These are phyloP conservation scores for Patella vulgata DNA, from an alignment of 1,140 invertebrate species.

Conservation along the genomic window DNA sequence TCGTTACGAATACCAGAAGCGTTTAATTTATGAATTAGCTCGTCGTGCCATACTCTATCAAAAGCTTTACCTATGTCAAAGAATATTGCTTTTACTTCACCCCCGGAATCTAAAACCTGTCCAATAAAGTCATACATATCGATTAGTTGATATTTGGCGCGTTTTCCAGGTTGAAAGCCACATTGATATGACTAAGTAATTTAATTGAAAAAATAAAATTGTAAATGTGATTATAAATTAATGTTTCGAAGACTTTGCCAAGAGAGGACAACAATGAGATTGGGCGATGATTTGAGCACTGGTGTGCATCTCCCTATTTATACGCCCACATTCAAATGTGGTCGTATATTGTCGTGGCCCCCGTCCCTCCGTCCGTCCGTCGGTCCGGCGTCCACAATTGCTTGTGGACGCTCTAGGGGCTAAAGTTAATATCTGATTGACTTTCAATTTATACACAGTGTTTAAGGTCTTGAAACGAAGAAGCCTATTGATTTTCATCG, in stretches of 20 bases:
- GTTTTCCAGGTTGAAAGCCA: conserved; percentile 1
- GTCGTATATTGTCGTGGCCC: no score
- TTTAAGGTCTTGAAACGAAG: no score
- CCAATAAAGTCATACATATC: no score
- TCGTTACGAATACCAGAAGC: not conserved
- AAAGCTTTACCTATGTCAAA: conserved; percentile 17
- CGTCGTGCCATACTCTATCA: conserved; percentile 16
- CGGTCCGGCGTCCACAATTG: no score
- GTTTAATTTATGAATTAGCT: conserved; percentile 11
- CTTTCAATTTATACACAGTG: no score
- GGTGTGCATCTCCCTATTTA: no score
- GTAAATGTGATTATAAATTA: conserved; percentile 17
- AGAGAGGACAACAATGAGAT: conserved; percentile 17
- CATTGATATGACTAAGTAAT: not conserved
- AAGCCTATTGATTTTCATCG: no score
- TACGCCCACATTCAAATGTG: no score
- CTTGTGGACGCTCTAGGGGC: no score
- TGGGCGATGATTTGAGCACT: conserved; percentile 17
- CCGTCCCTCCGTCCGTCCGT: no score
- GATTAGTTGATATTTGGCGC: conserved; percentile 6
- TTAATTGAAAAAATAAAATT: conserved; percentile 1
- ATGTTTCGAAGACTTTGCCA: conserved; percentile 17
- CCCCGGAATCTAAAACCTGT: conserved; percentile 3
- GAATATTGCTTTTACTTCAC: conserved; percentile 7
- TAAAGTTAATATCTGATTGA: no score